Base-by-base conservation (phyloP, 2,113 vertebrate species). In the Murina feae region DNA sequence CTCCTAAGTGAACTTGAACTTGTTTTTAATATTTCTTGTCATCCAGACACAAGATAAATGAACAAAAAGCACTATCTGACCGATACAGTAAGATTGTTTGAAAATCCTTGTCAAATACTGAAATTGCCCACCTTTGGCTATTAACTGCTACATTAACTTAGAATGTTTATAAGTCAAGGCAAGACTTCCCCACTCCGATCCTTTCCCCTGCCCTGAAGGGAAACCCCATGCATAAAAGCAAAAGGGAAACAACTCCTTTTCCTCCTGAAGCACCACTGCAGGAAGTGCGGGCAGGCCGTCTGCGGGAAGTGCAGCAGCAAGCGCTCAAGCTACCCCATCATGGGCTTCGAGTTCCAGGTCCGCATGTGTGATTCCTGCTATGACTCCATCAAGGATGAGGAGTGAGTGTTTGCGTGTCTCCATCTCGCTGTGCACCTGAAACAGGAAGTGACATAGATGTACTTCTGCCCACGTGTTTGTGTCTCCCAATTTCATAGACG, bases 311-410 rank as follows among this genome's bases (percentile, higher is more conserved):
- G 99, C 97, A 99, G 99, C 96, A 99, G 98, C 47, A 99, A 99
- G 97, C 98, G 99, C 72, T 99, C 99, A 23, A 99, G 98, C 5
- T 99, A 99, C 96, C 99, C 99, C 0, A 93, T 99, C 96, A 99
- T 99, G 99, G 99, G 99, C 93, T 99, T 99, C 74, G 99, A 99
- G 98, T 99, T 99, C 98, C 99, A 99, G 12, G 99, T 99, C 95
- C 99, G 99, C 4, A 98, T 99, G 83, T 99, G 99, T 69, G 99
- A 99, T 44, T 97, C 98, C 97, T 99, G 99, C 92, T 99, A 99
- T 32, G 99, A 99, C 91, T 98, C 98, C 21, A 99, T 99, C 98
- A 99, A 99, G 96, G 99, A 99, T 3, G 99, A 99, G 97, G 99
- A 99, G 99, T 99, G 98, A 99, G 99, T 99, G 93, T 69, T 39